These are phyloP conservation scores for Cyprinodon tularosa DNA, from an alignment of 2,113 vertebrate genomes.

Conservation along the genomic window DNA sequence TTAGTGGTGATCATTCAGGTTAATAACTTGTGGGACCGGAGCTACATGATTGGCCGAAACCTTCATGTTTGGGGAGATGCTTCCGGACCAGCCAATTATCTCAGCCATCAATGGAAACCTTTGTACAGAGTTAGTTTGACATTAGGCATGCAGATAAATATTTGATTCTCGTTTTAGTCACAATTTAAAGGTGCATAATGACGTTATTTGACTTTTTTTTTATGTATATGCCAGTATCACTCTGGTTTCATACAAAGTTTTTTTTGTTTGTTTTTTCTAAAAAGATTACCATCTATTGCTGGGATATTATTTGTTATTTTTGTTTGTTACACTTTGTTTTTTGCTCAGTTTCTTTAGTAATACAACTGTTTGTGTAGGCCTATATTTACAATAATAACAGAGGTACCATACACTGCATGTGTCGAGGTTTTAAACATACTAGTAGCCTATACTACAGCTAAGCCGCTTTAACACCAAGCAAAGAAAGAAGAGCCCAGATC, in stretches of 20 bases:
- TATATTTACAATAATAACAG: too few species aligned
- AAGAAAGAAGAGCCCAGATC: too few species aligned
- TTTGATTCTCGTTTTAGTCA: neutral
- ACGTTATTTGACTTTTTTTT: too few species aligned
- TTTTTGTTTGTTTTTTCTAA: too few species aligned
- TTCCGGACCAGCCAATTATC: constrained; percentile 54
- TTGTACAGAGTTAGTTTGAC: neutral
- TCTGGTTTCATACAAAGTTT: too few species aligned
- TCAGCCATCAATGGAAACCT: neutral
- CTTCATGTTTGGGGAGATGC: constrained; percentile 28
- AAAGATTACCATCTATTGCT: too few species aligned
- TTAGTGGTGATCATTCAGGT: constrained; percentile 32
- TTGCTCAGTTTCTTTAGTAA: neutral
- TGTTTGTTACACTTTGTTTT: neutral
- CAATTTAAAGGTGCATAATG: neutral
- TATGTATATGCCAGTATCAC: too few species aligned
- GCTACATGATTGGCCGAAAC: constrained; percentile 56
- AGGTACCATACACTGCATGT: too few species aligned
- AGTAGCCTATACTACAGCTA: too few species aligned
- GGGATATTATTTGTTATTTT: too few species aligned
- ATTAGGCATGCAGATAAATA: neutral
- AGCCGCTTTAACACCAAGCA: too few species aligned
- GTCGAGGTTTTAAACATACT: too few species aligned
- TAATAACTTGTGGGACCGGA: constrained; percentile 48
- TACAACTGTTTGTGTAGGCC: neutral